phyloP scores from a whole-genome alignment of 2,113 vertebrate species.

The Grus americana region DNA sequence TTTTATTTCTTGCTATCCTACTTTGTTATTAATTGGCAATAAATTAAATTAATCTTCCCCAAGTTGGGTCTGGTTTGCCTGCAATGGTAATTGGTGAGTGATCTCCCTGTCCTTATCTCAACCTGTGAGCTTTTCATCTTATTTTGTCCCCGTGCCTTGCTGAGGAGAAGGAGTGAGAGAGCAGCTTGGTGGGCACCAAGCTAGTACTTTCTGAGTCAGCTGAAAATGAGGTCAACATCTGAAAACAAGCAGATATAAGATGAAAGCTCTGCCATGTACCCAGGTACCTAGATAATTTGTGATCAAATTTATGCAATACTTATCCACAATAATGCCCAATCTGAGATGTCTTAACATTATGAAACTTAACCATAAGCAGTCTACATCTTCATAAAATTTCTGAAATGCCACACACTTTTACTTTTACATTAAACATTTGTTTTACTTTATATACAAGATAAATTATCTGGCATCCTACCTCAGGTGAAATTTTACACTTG shows the following conservation, averaged over 20 bases:
- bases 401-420: neutral
- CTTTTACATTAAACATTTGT: neutral
- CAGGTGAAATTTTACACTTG: conserved; percentile 4
- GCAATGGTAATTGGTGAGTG: fast-evolving
- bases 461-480: neutral
- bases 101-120: neutral
- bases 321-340: neutral
- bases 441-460: neutral
- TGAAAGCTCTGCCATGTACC: neutral
- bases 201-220: neutral
- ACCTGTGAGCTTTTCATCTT: neutral
- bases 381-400: neutral
- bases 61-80: neutral
- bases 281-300: neutral
- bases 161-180: neutral
- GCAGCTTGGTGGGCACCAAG: fast-evolving
- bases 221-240: conserved; percentile 6
- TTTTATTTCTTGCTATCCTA: neutral
- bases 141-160: neutral
- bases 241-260: neutral
- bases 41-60: neutral
- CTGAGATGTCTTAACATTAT: neutral
- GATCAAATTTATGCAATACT: neutral
- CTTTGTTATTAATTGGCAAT: neutral
- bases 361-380: neutral